Evolutionary conservation across 2,797 vertebrate species (phyloP).

Genomic region (Molossus alvarezi): DNA sequence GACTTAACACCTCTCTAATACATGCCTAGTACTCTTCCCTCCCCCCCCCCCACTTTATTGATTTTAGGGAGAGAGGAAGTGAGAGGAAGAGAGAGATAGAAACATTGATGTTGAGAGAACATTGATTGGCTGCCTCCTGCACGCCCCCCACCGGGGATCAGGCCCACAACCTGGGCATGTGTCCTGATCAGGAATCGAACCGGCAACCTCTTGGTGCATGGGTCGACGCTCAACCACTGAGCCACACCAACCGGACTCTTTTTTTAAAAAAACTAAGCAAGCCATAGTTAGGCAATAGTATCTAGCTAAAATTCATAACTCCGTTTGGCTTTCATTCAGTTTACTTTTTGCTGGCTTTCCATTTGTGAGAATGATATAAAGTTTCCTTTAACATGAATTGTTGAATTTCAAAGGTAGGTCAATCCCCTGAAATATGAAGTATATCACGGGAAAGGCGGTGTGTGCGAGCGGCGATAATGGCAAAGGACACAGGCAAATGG

Average conservation of each 20-base stretch:
- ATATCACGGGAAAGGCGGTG: neutral
- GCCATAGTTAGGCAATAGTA: neutral
- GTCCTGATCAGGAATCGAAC: no score
- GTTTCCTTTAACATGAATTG: neutral
- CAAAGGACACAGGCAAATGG: neutral
- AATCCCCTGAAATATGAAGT: neutral
- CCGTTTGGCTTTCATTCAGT: neutral
- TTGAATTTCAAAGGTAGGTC: neutral
- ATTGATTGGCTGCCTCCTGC: no score
- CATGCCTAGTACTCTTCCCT: neutral
- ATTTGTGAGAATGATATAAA: neutral
- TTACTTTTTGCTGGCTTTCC: neutral
- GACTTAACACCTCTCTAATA: neutral
- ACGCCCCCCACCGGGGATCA: no score
- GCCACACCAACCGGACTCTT: neutral
- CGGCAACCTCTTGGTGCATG: no score
- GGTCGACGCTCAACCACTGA: no score
- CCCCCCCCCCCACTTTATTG: no score
- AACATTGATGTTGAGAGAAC: no score
- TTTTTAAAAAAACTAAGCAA: neutral
- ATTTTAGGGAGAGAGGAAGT: no score
- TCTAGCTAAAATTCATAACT: constrained; percentile 1
- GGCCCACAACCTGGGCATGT: no score
- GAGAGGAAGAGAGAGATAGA: no score
- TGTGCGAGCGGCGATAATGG: fast-evolving